phyloP scores from a whole-genome alignment of 2,797 vertebrate genomes.

The Rhinoraja longicauda region DNA sequence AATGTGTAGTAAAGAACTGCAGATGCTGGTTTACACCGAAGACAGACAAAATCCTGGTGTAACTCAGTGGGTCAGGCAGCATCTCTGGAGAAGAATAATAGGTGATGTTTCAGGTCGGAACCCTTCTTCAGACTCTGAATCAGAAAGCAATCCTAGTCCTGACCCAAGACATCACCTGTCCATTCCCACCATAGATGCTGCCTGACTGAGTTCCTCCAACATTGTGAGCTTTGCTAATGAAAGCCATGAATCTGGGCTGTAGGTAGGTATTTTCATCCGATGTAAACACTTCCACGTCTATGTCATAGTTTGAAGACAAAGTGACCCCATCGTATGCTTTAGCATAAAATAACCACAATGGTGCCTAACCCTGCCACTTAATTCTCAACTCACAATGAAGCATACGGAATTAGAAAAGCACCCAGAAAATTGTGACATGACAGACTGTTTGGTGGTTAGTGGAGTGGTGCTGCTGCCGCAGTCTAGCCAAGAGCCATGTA shows the following conservation, averaged over 20 bases:
- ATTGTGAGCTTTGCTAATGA: not conserved
- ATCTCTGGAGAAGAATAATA: too few relatives aligned
- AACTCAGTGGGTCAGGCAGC: too few relatives aligned
- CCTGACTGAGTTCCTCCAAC: too few relatives aligned
- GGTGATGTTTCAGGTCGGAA: too few relatives aligned
- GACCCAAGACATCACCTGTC: too few relatives aligned
- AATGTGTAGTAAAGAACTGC: too few relatives aligned
- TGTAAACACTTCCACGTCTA: not conserved
- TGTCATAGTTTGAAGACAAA: not conserved
- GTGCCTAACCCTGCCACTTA: not conserved
- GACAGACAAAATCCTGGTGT: too few relatives aligned
- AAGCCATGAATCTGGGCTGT: not conserved
- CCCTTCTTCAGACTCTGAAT: too few relatives aligned
- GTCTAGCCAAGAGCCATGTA: not conserved
- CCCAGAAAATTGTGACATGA: not conserved
- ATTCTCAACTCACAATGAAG: not conserved
- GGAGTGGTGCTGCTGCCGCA: not conserved
- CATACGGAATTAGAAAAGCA: not conserved
- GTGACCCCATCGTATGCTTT: not conserved
- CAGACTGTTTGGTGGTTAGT: not conserved
- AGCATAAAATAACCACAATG: not conserved
- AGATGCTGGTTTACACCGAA: too few relatives aligned
- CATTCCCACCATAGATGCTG: too few relatives aligned
- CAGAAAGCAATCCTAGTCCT: too few relatives aligned
- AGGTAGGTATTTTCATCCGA: not conserved